Base-by-base conservation (phyloP, 2,888 invertebrate species). In the Xanthorhoe designata region DNA sequence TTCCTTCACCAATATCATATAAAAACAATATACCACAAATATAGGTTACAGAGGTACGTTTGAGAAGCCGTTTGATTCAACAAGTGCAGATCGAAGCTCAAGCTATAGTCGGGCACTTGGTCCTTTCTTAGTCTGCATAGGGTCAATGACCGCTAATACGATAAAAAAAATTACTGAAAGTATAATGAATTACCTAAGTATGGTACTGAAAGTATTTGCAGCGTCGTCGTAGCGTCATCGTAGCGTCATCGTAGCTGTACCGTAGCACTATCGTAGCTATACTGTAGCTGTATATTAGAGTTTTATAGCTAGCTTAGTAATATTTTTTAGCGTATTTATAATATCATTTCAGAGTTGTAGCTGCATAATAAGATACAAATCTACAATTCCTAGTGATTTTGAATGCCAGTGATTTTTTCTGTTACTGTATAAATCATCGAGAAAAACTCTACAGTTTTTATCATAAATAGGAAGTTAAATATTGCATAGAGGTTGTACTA, bases 31-130 rank as follows among this genome's bases (percentile, higher is more conserved):
- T 15, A 45, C n/a, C n/a, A n/a, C 15, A 7, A 17, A 47, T 78
- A 76, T 75, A 35, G 66, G 77, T 82, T 80, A 78, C 81, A 73
- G 66, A 69, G 66, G 32, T 38, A 29, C 75, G 78, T 75, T 79
- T 74, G 76, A 77, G 83, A 79, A 81, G 82, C 79, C 77, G 78
- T 64, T 77, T 79, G 85, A 87, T 87, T 87, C 88, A 88, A 88
- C 88, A 88, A 87, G 88, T 88, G 84, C 76, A 78, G 76, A 78
- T 79, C 78, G 77, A 61, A 66, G 55, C 51, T 64, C 10, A 1
- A 70, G 32, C 55, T 60, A 59, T 42, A 72, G 68, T 52, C 52
- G 45, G 24, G 49, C 1, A 15, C 13, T n/a, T 38, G 13, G 38
- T 38, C 10, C 13, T 13, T 13, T 17, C 8, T 47, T 17, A 47